Evolutionary conservation across 2,888 invertebrate genomes (phyloP).

Genomic region (Deilephila porcellus): DNA sequence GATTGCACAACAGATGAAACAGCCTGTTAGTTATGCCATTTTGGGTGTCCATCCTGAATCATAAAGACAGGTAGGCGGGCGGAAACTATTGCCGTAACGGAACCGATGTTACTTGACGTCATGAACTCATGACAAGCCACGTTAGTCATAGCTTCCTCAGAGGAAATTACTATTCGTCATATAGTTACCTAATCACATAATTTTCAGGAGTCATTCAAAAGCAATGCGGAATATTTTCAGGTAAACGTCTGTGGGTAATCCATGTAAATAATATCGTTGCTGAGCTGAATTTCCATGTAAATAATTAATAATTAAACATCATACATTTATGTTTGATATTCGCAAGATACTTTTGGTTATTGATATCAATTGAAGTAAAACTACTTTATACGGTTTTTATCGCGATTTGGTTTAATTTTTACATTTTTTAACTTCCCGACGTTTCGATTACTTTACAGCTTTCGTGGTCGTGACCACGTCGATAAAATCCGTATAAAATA

Average conservation of each 20-base stretch:
- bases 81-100: constrained; percentile 28
- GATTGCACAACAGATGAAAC: constrained; percentile 16
- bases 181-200: constrained; percentile 5
- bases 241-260: neutral
- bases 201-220: constrained; percentile 11
- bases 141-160: constrained; percentile 2
- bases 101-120: constrained; percentile 21
- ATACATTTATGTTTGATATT: neutral
- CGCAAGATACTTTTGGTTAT: no score
- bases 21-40: constrained; percentile 24
- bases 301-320: neutral
- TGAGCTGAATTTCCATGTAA: neutral
- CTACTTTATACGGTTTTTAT: no score
- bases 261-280: neutral
- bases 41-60: constrained; percentile 31
- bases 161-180: constrained; percentile 30
- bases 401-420: no score
- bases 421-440: no score
- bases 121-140: neutral
- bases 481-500: no score
- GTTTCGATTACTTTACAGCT: no score
- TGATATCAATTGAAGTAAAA: no score
- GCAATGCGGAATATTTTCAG: constrained; percentile 17
- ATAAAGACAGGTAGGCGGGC: constrained; percentile 26
- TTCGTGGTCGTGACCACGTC: no score